phyloP scores from a whole-genome alignment of 2,888 invertebrate species.

The Tillus elongatus region DNA sequence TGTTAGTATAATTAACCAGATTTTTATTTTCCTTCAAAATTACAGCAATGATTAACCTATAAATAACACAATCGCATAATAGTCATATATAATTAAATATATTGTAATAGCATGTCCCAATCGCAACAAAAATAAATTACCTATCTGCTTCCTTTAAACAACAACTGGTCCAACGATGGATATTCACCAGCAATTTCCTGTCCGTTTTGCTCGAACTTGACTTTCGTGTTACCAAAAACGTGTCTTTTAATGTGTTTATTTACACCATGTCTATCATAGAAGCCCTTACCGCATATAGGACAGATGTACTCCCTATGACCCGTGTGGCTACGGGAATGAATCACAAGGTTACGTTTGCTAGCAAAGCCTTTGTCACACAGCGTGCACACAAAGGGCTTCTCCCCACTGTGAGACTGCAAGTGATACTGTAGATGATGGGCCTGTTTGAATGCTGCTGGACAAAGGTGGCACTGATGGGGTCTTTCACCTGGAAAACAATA shows the following conservation, averaged over 20 bases:
- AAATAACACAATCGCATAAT: too few relatives aligned
- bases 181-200: too few relatives aligned
- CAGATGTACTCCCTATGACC: conserved; percentile 30
- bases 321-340: conserved; percentile 32
- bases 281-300: conserved; percentile 28
- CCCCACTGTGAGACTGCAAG: conserved; percentile 33
- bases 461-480: conserved; percentile 2
- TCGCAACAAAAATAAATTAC: too few relatives aligned
- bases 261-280: conserved; percentile 21
- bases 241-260: conserved; percentile 1
- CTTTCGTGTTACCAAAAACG: too few relatives aligned
- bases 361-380: conserved; percentile 29
- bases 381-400: conserved; percentile 31
- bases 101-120: too few relatives aligned
- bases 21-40: too few relatives aligned
- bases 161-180: too few relatives aligned
- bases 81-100: too few relatives aligned
- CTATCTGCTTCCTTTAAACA: too few relatives aligned
- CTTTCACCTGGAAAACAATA: not conserved
- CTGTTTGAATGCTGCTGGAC: conserved; percentile 1
- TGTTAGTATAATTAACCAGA: too few relatives aligned
- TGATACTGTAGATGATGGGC: conserved; percentile 20
- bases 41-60: too few relatives aligned
- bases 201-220: too few relatives aligned
- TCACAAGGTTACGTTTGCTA: conserved; percentile 32